Conservation (phyloP, 2,888 invertebrate genomes). For the Nephrocerus scutellatus region DNA sequence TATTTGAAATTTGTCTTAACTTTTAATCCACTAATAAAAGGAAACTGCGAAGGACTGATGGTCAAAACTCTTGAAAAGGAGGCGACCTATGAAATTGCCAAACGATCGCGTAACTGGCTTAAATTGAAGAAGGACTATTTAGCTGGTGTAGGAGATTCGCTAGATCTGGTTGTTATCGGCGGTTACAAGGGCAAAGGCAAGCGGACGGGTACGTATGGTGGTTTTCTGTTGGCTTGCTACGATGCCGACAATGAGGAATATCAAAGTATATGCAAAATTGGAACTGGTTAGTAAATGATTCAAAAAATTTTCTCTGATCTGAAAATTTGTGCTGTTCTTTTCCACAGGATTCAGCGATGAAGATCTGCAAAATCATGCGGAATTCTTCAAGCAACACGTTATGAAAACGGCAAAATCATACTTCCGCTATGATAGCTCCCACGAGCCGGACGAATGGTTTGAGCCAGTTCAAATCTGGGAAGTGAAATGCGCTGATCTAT, state of each 20-base stretch:
- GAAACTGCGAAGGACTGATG: constrained; percentile 98
- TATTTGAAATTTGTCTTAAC: neutral
- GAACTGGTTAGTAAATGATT: constrained; percentile 34
- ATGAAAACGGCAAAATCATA: constrained; percentile 70
- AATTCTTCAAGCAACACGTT: constrained; percentile 67
- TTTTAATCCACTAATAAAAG: constrained; percentile 37
- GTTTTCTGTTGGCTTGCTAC: constrained; percentile 90
- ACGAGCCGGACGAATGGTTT: constrained; percentile 86
- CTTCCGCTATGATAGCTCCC: constrained; percentile 66
- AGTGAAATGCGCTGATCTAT: constrained; percentile 94
- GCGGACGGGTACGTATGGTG: constrained; percentile 87
- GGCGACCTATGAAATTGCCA: constrained; percentile 95
- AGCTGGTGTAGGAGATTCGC: constrained; percentile 91
- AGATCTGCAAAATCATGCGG: constrained; percentile 68
- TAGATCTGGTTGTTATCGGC: constrained; percentile 93
- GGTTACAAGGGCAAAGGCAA: constrained; percentile 90
- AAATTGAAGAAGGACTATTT: constrained; percentile 97
- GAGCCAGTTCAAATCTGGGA: constrained; percentile 87
- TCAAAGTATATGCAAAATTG: constrained; percentile 85
- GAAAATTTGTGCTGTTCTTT: constrained; percentile 40
- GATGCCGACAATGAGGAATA: constrained; percentile 84
- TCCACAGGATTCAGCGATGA: constrained; percentile 95
- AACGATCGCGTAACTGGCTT: constrained; percentile 88
- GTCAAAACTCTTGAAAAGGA: constrained; percentile 83
- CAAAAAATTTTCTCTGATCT: neutral